Evolutionary conservation across 2,113 vertebrate species (phyloP), one percentile per base, ranked within the genome.

Genomic region (Prietella phreatophila): DNA sequence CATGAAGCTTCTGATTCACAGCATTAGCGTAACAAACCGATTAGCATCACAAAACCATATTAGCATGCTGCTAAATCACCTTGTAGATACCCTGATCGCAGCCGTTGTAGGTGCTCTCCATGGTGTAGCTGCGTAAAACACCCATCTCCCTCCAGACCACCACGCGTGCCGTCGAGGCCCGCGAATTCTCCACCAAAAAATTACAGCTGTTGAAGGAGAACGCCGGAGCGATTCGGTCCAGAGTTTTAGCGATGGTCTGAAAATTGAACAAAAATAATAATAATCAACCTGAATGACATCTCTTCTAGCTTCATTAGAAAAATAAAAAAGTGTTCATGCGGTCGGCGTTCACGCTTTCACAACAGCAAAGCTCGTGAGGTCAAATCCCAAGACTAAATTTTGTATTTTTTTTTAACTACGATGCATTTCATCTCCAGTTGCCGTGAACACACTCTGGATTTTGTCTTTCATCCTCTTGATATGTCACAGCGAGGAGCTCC

Each of bases 91-190:
- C 98, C 1, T 98, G 97, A 94, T 95, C 95, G 71, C 96, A 99
- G 79, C 97, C 97, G 0, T 97, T 97, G 93, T 96, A 98, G 0
- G 97, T 98, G 91, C 95, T 97, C 86, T 99, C 98, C 97, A 99
- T 97, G 84, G 98, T 99, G 89, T 98, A 99, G 93, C 97, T 98
- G 87, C 96, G 95, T 82, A 96, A 89, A 15, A 98, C 96, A 0
- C 97, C 97, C 71, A 99, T 96, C 90, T 99, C 98, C 84, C 95
- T 94, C 98, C 97, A 99, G 4, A 97, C 96, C 82, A 98, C 98
- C 42, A 98, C 96, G 1, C 97, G 93, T 0, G 98, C 98, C 0
- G 98, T 99, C 0, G 97, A 95, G 0, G 95, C 96, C 2, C 97
- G 95, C 0, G 98, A 98, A 82, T 97, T 98, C 93, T 99, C 98